A percentile compares a stretch with the other conserved stretches of the same genome.
These are phyloP conservation scores for Ostrea edulis DNA, from an alignment of 1,140 invertebrate species.

Conservation along the genomic window DNA sequence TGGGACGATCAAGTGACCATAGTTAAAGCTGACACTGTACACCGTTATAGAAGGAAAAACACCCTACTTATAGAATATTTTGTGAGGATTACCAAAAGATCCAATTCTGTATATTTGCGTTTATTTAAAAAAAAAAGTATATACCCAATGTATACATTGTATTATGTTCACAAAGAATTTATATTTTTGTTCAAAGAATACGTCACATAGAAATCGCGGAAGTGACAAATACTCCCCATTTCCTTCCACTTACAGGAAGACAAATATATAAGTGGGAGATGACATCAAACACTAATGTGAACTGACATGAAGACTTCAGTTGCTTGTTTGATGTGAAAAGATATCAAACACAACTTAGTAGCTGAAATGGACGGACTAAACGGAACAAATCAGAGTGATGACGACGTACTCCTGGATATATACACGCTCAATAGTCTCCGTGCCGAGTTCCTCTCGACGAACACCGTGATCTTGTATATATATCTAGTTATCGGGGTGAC, in stretches of 20 bases:
- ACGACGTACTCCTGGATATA: neutral
- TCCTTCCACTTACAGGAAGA: constrained; percentile 9
- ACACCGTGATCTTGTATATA: neutral
- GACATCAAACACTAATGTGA: neutral
- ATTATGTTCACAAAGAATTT: neutral
- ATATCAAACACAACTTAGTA: neutral
- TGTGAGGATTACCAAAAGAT: neutral
- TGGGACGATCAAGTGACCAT: neutral
- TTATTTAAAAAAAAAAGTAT: neutral
- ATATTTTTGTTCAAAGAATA: neutral
- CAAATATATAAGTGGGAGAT: neutral
- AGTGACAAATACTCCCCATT: neutral
- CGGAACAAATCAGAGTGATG: neutral
- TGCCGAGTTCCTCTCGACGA: neutral
- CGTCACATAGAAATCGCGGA: neutral
- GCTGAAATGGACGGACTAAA: neutral
- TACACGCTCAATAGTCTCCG: neutral
- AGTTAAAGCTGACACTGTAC: neutral
- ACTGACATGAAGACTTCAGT: neutral
- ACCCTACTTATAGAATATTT: too few species aligned
- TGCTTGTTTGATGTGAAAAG: neutral
- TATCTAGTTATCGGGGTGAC: constrained; percentile 16
- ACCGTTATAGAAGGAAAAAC: neutral
- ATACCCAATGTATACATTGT: neutral
- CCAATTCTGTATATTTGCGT: neutral